Evolutionary conservation across 2,113 vertebrate genomes (phyloP), one percentile per base, ranked within the genome.

Genomic region (Chunga burmeisteri): DNA sequence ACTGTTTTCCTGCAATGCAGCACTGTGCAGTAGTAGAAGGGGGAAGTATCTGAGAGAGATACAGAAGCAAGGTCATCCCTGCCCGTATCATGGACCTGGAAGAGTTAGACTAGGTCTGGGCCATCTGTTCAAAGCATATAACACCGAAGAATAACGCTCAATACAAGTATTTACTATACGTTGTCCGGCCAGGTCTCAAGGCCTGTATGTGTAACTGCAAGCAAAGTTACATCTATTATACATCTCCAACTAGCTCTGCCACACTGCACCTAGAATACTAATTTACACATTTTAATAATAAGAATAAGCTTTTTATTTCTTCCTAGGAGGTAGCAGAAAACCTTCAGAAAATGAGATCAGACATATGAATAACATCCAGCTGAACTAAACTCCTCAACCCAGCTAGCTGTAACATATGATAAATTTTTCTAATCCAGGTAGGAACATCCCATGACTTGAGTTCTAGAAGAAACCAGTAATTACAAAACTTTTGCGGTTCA

Each of bases 101-200:
- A 27, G 52, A 84, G 59, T 47, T 80, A 47, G 38, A n/a, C 17
- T 6, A 20, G 26, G 20, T 18, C 46, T 59, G 38, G 18, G 46
- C 49, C n/a, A 15, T 78, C 79, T 50, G 22, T 72, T 78, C 50
- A 55, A 78, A 88, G 20, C 38, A 38, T 21, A 46, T 78, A 74
- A 15, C 10, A 44, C 12, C 46, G 30, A 78, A 56, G 12, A 34
- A 14, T 25, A 91, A 26, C 7, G 34, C 36, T 58, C 38, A 53
- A 1, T 36, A 20, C 13, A 56, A 38, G 19, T 7, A 0, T 80
- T 62, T 36, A 23, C 34, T 66, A 13, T 58, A 97, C 44, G 36
- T 97, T 77, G 96, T 97, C 97, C 97, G 98, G 29, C 95, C 93
- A 6, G 96, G 81, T 87, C 95, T 96, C 77, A 98, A 96, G 12